A percentile compares a stretch with the other conserved stretches of the same genome.
These are phyloP conservation scores for Bettongia penicillata DNA, from an alignment of 2,113 vertebrate genomes.

Conservation along the genomic window DNA sequence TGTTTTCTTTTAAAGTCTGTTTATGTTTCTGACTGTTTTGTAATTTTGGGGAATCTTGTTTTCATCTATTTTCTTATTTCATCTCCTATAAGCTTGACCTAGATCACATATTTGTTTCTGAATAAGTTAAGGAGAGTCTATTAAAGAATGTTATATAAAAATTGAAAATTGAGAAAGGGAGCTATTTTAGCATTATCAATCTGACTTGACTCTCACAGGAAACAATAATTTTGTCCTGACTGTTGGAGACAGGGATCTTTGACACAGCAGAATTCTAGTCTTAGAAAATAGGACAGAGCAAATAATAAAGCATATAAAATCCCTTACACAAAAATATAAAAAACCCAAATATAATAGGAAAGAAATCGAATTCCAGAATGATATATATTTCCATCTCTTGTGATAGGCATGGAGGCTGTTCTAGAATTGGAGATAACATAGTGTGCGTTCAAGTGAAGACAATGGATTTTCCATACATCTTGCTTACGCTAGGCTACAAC, in stretches of 20 bases:
- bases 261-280: constrained; percentile 90
- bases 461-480: not conserved
- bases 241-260: constrained; percentile 93
- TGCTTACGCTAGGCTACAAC: not conserved
- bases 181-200: constrained; percentile 85
- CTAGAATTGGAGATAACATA: constrained; percentile 19
- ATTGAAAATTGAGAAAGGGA: constrained; percentile 83
- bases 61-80: constrained; percentile 9
- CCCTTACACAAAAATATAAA: constrained; percentile 67
- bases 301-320: constrained; percentile 73
- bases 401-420: constrained; percentile 42
- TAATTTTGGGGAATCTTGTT: constrained; percentile 25
- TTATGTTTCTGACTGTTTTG: constrained; percentile 20
- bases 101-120: constrained; percentile 79
- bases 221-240: constrained; percentile 85
- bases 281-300: constrained; percentile 85
- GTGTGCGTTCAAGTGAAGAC: constrained; percentile 33
- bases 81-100: not conserved
- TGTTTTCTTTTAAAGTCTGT: constrained; percentile 9
- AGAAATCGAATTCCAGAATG: constrained; percentile 52
- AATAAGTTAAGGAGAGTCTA: constrained; percentile 84
- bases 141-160: constrained; percentile 84
- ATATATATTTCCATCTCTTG: constrained; percentile 49
- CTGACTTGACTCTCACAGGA: constrained; percentile 86
- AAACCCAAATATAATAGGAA: constrained; percentile 76